Evolutionary conservation across 1,140 invertebrate species (phyloP), one percentile per base, ranked within the genome.

Genomic region (Platorchestia sp.): DNA sequence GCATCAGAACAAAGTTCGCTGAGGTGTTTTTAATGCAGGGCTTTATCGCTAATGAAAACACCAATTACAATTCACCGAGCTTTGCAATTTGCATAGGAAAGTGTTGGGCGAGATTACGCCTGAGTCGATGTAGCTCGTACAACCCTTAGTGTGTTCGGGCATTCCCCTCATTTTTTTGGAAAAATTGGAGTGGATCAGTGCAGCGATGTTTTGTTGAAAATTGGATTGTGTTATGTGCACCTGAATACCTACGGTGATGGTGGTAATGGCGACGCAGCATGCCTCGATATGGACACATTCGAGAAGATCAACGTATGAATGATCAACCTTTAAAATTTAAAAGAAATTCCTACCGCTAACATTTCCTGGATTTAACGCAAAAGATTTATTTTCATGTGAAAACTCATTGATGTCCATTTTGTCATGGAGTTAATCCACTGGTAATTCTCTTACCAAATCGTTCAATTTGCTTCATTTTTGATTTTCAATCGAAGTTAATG

Each of bases 31-130:
- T 75, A 75, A 75, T 75, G 59, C 59, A 10, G 59, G 59, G 59
- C 59, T 75, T 75, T 75, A 75, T 75, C 59, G 59, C 59, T 75
- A 75, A 75, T 75, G 59, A 75, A 75, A 75, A 36, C 59, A 75
- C 59, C 59, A 75, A 75, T 75, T 75, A 75, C 27, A 75, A 75
- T 75, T 75, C 59, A 75, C 59, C 59, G 59, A 75, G 59, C 59
- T 75, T 75, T 75, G 59, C 59, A 10, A 75, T 75, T 75, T 75
- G 59, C 59, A 75, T 75, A 75, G 59, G 59, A 75, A 75, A 75
- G 59, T 75, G 59, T 75, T 75, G 36, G 59, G 59, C 27, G 59
- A 75, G 59, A 75, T 75, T 75, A 75, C 59, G 59, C 59, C 19
- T 27, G 10, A 75, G 59, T 75, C 59, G 10, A 36, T 75, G 59